These are phyloP conservation scores for Antheraea mylitta DNA, from an alignment of 1,140 invertebrate genomes.

Conservation along the genomic window DNA sequence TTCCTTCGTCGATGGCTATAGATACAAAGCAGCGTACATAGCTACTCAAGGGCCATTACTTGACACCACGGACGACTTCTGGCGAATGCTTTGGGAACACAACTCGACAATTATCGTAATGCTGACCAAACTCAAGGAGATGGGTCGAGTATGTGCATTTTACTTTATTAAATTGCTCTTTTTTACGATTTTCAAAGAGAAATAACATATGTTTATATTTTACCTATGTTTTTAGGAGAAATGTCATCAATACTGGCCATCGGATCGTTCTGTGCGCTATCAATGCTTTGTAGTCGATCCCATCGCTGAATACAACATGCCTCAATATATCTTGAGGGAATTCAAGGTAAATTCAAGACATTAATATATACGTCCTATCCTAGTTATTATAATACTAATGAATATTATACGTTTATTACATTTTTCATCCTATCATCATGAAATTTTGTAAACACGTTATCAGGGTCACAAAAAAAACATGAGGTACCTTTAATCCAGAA, in stretches of 20 bases:
- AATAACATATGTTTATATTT: no score
- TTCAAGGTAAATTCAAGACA: constrained; percentile 87
- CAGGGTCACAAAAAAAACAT: no score
- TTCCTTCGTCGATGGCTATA: constrained; percentile 97
- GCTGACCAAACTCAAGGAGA: constrained; percentile 98
- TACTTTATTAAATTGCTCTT: constrained; percentile 9
- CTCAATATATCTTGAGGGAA: constrained; percentile 98
- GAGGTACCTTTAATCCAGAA: no score
- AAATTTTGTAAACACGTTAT: no score
- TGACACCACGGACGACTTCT: constrained; percentile 98
- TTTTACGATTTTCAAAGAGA: constrained; percentile 8
- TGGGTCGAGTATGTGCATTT: constrained; percentile 91
- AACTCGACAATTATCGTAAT: constrained; percentile 99
- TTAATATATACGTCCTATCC: no score
- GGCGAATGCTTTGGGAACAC: constrained; percentile 99
- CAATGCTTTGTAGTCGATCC: constrained; percentile 99
- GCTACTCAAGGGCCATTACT: constrained; percentile 98
- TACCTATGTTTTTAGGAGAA: constrained; percentile 86
- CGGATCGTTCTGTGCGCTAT: constrained; percentile 96
- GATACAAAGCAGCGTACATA: constrained; percentile 96
- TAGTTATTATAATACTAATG: no score
- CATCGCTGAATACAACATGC: constrained; percentile 99
- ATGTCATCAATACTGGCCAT: constrained; percentile 99
- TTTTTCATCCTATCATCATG: no score
- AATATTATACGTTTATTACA: no score